Percentiles rank a stretch among this genome's conserved stretches.
Conservation (phyloP, 1,140 invertebrate genomes). For the Ostrea denselamellosa region DNA sequence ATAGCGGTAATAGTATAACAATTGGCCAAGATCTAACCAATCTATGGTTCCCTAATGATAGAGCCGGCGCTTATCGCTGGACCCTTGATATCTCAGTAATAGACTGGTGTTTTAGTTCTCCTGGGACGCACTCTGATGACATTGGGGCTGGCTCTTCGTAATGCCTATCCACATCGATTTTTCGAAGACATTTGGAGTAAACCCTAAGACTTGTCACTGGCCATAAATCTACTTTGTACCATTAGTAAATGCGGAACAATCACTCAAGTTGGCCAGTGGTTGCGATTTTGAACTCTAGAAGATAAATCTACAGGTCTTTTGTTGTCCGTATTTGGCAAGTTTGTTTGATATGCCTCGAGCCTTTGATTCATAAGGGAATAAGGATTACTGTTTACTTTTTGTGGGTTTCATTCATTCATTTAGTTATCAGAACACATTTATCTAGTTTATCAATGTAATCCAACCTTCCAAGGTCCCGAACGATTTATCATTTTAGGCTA, state of each 20-base stretch:
- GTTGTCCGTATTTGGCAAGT: conserved; percentile 14
- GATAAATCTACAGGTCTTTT: conserved; percentile 15
- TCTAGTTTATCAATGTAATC: conserved; percentile 8
- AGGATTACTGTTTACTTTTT: conserved; percentile 12
- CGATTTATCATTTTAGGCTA: not conserved
- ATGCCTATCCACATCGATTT: conserved; percentile 22
- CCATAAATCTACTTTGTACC: conserved; percentile 28
- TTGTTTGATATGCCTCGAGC: conserved; percentile 15
- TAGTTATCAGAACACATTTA: conserved; percentile 24
- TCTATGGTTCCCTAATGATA: conserved; percentile 5
- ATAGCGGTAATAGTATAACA: not conserved
- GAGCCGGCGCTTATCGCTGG: not conserved
- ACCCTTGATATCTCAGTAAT: not conserved
- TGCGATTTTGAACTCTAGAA: conserved; percentile 1
- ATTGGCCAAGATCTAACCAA: conserved; percentile 12
- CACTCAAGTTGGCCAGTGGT: conserved; percentile 26
- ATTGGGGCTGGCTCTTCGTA: conserved; percentile 3
- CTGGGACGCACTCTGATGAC: conserved; percentile 2
- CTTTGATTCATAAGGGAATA: conserved; percentile 21
- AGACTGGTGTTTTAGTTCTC: conserved; percentile 20
- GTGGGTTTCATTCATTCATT: conserved; percentile 18
- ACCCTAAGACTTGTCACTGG: conserved; percentile 12
- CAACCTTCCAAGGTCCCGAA: not conserved
- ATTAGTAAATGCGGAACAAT: conserved; percentile 35
- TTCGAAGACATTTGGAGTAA: conserved; percentile 26